These are phyloP conservation scores for Antennarius maculatus DNA, from an alignment of 2,797 vertebrate species.

Conservation along the genomic window DNA sequence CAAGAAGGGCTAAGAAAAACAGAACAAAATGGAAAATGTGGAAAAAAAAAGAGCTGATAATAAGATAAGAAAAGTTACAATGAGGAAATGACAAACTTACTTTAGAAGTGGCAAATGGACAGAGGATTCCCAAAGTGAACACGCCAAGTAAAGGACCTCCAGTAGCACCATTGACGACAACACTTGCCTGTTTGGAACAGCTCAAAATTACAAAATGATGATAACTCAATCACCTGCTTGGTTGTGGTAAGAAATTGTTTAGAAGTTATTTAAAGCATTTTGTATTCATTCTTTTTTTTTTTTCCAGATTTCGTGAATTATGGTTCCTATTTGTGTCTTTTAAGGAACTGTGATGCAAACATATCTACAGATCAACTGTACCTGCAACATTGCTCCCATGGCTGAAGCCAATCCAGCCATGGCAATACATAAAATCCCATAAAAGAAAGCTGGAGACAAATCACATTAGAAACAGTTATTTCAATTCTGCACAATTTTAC, in stretches of 20 bases:
- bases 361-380: constrained; percentile 44
- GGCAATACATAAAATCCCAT: constrained; percentile 86
- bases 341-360: not conserved
- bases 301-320: not conserved
- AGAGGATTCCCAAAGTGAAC: constrained; percentile 78
- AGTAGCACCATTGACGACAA: constrained; percentile 64
- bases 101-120: constrained; percentile 77
- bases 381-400: constrained; percentile 90
- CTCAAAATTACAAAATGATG: not conserved
- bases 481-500: not conserved
- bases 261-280: not conserved
- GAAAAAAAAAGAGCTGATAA: too few species aligned
- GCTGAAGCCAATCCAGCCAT: constrained; percentile 90
- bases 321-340: not conserved
- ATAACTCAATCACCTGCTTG: not conserved
- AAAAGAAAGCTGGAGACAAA: constrained; percentile 83
- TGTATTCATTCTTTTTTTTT: not conserved
- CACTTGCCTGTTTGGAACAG: constrained; percentile 60
- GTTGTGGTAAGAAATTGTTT: not conserved
- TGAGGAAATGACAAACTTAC: constrained; percentile 62
- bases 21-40: too few species aligned
- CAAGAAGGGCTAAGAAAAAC: too few species aligned
- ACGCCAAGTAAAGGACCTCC: constrained; percentile 80
- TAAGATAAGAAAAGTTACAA: not conserved
- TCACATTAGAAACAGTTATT: not conserved